A percentile compares a stretch with the other conserved stretches of the same genome.
Evolutionary conservation across 2,888 invertebrate species (phyloP).

Genomic region (Himalopsyche kuldschensis): DNA sequence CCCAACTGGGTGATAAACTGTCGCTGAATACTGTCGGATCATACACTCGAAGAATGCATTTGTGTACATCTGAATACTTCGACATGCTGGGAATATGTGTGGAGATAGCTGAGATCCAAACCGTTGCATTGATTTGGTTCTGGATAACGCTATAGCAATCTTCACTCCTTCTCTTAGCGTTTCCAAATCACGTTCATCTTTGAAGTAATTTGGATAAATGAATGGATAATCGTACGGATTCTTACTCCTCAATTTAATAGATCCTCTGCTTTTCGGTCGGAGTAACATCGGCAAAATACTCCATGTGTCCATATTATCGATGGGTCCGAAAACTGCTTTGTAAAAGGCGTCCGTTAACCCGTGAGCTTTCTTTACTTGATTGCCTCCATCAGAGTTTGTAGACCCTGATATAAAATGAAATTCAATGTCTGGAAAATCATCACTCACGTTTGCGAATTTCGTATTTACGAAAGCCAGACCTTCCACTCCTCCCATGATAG

Average conservation of each 20-base stretch:
- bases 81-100: conserved; percentile 77
- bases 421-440: conserved; percentile 88
- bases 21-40: conserved; percentile 79
- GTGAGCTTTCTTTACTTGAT: conserved; percentile 77
- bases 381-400: conserved; percentile 83
- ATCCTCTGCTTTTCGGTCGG: conserved; percentile 82
- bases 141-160: conserved; percentile 77
- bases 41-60: conserved; percentile 87
- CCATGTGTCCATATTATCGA: conserved; percentile 78
- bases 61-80: conserved; percentile 65
- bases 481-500: conserved; percentile 87
- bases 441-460: conserved; percentile 75
- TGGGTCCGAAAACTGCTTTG: conserved; percentile 71
- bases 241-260: conserved; percentile 76
- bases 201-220: conserved; percentile 90
- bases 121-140: conserved; percentile 74
- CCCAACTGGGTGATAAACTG: conserved; percentile 85
- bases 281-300: conserved; percentile 82
- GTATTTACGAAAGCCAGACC: conserved; percentile 88
- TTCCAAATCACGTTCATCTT: conserved; percentile 77
- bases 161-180: conserved; percentile 84
- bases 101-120: conserved; percentile 73
- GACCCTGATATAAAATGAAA: conserved; percentile 88
- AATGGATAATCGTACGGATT: conserved; percentile 87
- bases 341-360: conserved; percentile 77